Evolutionary conservation across 2,797 vertebrate species (phyloP), one percentile per base, ranked within the genome.

Genomic region (Chloroceryle inda): DNA sequence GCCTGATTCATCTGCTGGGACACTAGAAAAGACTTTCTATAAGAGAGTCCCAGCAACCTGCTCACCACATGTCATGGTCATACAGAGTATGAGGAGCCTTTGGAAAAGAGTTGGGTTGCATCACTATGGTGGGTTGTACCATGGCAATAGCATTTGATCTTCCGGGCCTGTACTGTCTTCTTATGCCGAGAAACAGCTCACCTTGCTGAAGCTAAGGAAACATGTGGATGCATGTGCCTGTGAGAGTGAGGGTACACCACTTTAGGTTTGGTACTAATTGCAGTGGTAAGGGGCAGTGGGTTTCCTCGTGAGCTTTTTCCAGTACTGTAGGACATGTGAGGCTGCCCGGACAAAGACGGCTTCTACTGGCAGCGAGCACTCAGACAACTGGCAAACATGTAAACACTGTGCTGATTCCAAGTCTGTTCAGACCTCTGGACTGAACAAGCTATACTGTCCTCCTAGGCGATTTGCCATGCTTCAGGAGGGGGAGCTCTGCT

Each of bases 361-460:
- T 78, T 62, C 50, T 56, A 40, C 58, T 45, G 69, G 22, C 38
- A 80, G 69, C 0, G 0, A 93, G 59, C 9, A 16, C 55, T 86
- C 62, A 19, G 66, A 88, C 64, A 76, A 88, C 27, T 53, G 69
- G 59, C 69, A 81, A 82, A 91, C 93, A 81, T 61, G 55, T 83
- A 92, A 95, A 92, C 50, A 75, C 29, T n/a, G 50, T 2, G 3
- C 55, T 69, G 35, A 66, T 59, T 93, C 71, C 55, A 73, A 58
- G 61, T 29, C 66, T 62, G 35, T 76, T 78, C 85, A 86, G 77
- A 71, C 2, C 5, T 83, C 86, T 89, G 88, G 74, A 83, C 26
- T 68, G 62, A 88, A 84, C 26, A 92, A 72, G n/a, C 62, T 77
- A 67, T 67, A 47, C 45, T 47, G 45, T 47, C 61, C 49, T 68